A percentile compares a stretch with the other conserved stretches of the same genome.
These are phyloP conservation scores for Noctilio leporinus DNA, from an alignment of 2,113 vertebrate genomes.

Conservation along the genomic window DNA sequence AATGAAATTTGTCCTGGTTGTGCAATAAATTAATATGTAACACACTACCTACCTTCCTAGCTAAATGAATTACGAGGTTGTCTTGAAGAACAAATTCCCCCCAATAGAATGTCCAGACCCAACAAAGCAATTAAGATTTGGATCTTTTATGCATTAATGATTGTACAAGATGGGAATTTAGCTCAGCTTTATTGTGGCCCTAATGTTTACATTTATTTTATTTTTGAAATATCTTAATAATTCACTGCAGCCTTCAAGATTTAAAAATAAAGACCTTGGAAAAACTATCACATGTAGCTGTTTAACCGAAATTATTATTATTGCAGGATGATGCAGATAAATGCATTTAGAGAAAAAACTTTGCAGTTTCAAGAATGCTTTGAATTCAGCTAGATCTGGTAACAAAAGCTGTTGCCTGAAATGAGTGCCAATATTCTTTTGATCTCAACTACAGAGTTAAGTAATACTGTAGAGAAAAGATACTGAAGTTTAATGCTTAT, in stretches of 20 bases:
- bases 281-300: background rate
- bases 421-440: conserved; percentile 39
- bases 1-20: background rate
- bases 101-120: background rate
- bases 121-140: background rate
- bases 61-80: background rate
- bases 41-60: conserved; percentile 1
- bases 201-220: conserved; percentile 13
- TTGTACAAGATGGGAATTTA: background rate
- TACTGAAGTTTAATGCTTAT: background rate
- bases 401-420: conserved; percentile 45
- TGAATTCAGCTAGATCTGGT: conserved; percentile 47
- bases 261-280: conserved; percentile 40
- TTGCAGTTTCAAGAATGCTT: conserved; percentile 38
- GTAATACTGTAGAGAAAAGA: background rate
- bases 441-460: conserved; percentile 32
- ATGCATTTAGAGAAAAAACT: conserved; percentile 17
- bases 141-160: background rate
- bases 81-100: conserved; percentile 17
- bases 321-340: conserved; percentile 11
- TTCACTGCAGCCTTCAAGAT: conserved; percentile 44
- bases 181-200: background rate
- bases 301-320: conserved; percentile 15
- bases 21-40: background rate
- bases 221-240: conserved; percentile 50